Percentiles rank a stretch among this genome's conserved stretches.
These are phyloP conservation scores for Apteryx mantelli DNA, from an alignment of 2,113 vertebrate genomes.

Conservation along the genomic window DNA sequence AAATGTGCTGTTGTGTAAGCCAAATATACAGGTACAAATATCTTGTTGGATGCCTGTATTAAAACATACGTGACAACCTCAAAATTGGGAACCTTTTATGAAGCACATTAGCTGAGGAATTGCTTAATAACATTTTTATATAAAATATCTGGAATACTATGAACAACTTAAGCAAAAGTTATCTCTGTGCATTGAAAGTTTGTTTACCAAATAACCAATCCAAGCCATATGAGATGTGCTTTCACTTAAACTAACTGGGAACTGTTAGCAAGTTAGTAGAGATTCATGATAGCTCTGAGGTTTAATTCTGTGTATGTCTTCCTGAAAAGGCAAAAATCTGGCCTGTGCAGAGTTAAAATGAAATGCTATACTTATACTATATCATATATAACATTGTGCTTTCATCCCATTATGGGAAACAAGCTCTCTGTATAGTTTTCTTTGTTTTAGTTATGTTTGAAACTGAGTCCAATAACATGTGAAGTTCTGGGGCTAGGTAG, in stretches of 20 bases:
- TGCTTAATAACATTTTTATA: not conserved
- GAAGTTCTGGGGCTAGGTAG: not conserved
- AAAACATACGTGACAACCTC: not conserved
- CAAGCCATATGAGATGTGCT: not conserved
- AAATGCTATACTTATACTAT: rapidly evolving
- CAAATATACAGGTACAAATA: not conserved
- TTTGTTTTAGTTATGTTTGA: not conserved
- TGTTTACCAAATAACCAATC: not conserved
- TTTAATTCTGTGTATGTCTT: not conserved
- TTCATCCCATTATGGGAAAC: not conserved
- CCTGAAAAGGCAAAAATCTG: not conserved
- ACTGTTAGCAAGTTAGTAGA: not conserved
- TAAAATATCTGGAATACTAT: no score
- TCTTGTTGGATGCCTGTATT: not conserved
- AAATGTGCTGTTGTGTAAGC: not conserved
- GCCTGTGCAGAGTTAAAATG: not conserved
- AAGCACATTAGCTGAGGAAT: not conserved
- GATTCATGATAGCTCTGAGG: not conserved
- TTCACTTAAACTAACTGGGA: not conserved
- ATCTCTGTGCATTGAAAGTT: not conserved
- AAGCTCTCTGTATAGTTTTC: not conserved
- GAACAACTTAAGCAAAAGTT: not conserved
- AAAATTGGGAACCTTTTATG: not conserved
- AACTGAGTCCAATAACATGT: not conserved
- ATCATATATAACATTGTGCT: not conserved